Evolutionary conservation across 1,140 invertebrate genomes (phyloP), one percentile per base, ranked within the genome.

Genomic region (Holotrichia oblita): DNA sequence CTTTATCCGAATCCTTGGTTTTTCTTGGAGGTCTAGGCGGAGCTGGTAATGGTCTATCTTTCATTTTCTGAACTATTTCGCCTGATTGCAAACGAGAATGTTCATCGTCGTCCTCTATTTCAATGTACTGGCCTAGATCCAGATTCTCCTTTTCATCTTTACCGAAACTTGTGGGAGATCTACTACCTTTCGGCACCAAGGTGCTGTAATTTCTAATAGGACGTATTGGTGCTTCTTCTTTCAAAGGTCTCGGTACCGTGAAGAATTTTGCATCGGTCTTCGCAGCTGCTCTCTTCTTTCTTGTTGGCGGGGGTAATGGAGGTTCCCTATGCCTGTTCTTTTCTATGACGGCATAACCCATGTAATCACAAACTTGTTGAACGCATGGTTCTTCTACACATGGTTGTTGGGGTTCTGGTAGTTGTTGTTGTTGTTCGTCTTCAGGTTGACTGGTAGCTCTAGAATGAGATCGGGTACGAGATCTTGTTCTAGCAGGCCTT

Each of bases 1-100:
- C 61, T 78, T 82, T 88, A 81, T 86, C 85, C 81, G 86, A 85
- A 85, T 86, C 83, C 85, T 85, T 90, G 75, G 87, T 85, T 84
- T 88, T 86, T 83, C 94, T 88, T 0, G 94, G 93, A 44, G 94
- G 94, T 72, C 94, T 87, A 6, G 94, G 94, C 0, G 94, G 94
- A 9, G 94, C 91, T n/a, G 94, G 94, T 77, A 96, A 84, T 0
- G 94, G 94, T 79, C 94, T 89, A 78, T 92, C 91, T 87, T 94
- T 94, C 89, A 96, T 95, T 87, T 93, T 95, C 82, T 90, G 92
- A 0, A 95, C 88, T 9, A 94, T 88, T 77, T 92, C 91, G 12
- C 92, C 93, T 17, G 93, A 93, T 74, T 92, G 89, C 41, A 94
- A 84, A 82, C 93, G 88, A 84, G 88, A 91, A 76, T 86, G 86